Evolutionary conservation across 1,140 invertebrate species (phyloP).

Genomic region (Amphibalanus amphitrite): DNA sequence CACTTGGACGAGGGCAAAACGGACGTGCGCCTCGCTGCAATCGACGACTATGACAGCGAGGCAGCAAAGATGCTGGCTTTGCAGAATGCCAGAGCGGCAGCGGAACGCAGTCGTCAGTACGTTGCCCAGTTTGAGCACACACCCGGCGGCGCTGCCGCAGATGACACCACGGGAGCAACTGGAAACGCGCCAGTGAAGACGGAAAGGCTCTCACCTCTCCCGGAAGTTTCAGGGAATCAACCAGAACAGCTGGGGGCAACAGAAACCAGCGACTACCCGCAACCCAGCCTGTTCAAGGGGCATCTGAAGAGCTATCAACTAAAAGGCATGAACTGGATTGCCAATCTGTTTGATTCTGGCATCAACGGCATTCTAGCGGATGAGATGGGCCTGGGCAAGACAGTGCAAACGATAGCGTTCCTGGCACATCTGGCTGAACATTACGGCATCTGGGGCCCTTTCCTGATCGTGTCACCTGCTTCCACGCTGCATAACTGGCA

Average conservation of each 20-base stretch:
- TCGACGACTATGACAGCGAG: slow-evolving; percentile 58
- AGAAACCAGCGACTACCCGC: slow-evolving; percentile 16
- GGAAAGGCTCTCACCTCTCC: no score
- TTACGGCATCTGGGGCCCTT: slow-evolving; percentile 89
- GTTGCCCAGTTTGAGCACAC: neutral
- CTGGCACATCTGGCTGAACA: slow-evolving; percentile 81
- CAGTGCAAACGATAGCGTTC: slow-evolving; percentile 91
- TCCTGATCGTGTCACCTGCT: slow-evolving; percentile 84
- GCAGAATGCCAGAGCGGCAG: slow-evolving; percentile 27
- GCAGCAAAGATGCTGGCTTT: slow-evolving; percentile 28
- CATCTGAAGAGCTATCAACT: slow-evolving; percentile 85
- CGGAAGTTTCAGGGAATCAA: no score
- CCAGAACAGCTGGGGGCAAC: no score
- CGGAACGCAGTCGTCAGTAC: slow-evolving; percentile 4
- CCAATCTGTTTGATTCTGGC: slow-evolving; percentile 83
- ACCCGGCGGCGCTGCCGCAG: no score
- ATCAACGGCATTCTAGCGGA: slow-evolving; percentile 87
- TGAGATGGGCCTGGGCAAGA: slow-evolving; percentile 95
- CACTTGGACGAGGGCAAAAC: slow-evolving; percentile 69
- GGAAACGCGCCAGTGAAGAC: no score
- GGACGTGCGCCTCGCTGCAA: slow-evolving; percentile 46
- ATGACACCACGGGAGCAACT: no score
- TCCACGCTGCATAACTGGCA: slow-evolving; percentile 97
- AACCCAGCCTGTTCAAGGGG: slow-evolving; percentile 34
- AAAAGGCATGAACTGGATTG: slow-evolving; percentile 95